A percentile compares a stretch with the other conserved stretches of the same genome.
These are phyloP conservation scores for Enhydra lutris DNA, from an alignment of 2,113 vertebrate species.

Conservation along the genomic window DNA sequence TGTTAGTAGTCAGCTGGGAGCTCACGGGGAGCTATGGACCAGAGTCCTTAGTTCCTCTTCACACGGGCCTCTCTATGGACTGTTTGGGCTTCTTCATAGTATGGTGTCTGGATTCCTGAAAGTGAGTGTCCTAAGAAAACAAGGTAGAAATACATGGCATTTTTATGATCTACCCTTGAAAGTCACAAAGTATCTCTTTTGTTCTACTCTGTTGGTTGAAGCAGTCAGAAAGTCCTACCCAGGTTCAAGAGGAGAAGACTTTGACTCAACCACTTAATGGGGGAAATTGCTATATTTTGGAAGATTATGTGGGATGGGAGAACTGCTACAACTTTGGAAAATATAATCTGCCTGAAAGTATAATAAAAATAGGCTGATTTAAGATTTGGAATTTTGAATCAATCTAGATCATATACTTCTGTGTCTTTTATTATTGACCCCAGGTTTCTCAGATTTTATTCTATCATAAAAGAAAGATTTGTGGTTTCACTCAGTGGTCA, in stretches of 20 bases:
- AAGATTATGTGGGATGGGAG: neutral
- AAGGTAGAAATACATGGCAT: neutral
- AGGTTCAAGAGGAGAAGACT: neutral
- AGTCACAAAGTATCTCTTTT: neutral
- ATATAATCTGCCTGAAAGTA: neutral
- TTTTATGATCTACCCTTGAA: neutral
- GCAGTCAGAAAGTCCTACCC: neutral
- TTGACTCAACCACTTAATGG: neutral
- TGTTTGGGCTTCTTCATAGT: neutral
- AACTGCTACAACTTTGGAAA: neutral
- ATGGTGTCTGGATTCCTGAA: neutral
- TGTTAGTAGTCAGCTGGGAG: neutral
- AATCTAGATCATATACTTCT: neutral
- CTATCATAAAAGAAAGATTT: neutral
- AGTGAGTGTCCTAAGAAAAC: neutral
- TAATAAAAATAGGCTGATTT: neutral
- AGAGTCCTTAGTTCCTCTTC: neutral
- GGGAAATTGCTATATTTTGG: neutral
- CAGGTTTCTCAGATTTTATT: slow-evolving; percentile 18
- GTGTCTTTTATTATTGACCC: neutral
- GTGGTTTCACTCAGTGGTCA: neutral
- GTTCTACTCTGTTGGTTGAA: neutral
- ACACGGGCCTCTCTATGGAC: neutral
- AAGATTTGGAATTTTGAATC: neutral
- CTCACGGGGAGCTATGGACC: neutral